A percentile compares a stretch with the other conserved stretches of the same genome.
phyloP scores from a whole-genome alignment of 2,797 vertebrate species.

The Centropyge bicolor region DNA sequence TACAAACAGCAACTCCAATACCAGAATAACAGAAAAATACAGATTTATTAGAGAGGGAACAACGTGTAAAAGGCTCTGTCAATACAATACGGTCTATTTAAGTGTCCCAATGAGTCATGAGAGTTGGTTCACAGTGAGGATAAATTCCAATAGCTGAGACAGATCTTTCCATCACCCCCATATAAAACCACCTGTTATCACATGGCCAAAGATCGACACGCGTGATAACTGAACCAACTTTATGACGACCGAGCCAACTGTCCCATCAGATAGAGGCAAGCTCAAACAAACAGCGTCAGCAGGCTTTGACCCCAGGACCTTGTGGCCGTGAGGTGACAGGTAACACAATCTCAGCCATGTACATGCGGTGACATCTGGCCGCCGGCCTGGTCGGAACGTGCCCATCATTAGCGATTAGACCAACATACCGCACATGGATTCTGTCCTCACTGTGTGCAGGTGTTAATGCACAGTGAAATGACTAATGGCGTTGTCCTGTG shows the following conservation, averaged over 20 bases:
- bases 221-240: neutral
- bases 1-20: too few relatives aligned
- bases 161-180: neutral
- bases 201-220: neutral
- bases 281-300: neutral
- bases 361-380: constrained; percentile 13
- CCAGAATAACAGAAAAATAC: too few relatives aligned
- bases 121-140: neutral
- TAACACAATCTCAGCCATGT: neutral
- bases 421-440: neutral
- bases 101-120: too few relatives aligned
- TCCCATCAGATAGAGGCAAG: neutral
- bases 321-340: neutral
- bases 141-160: neutral
- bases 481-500: constrained; percentile 10
- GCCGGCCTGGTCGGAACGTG: neutral
- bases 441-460: constrained; percentile 20
- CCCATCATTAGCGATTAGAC: constrained; percentile 1
- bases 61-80: too few relatives aligned
- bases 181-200: neutral
- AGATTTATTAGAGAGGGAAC: too few relatives aligned
- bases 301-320: neutral
- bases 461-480: constrained; percentile 29
- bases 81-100: too few relatives aligned
- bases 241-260: neutral